These are phyloP conservation scores for Callyntrura guangdongensis DNA, from an alignment of 2,888 invertebrate genomes.

Conservation along the genomic window DNA sequence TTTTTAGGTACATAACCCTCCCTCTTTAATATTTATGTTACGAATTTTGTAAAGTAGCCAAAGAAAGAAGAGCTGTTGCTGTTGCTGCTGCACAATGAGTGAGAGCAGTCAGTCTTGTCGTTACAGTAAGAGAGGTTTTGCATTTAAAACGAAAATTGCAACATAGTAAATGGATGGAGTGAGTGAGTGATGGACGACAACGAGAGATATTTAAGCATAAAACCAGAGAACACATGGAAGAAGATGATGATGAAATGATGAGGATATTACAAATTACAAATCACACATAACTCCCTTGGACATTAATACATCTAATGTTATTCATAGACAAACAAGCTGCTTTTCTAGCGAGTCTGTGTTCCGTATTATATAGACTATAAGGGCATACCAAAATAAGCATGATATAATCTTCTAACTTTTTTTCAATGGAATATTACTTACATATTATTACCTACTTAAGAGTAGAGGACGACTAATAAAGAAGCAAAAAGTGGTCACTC, in stretches of 20 bases:
- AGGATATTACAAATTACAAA: neutral
- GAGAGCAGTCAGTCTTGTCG: too few species aligned
- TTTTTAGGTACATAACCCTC: too few species aligned
- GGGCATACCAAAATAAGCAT: slow-evolving; percentile 18
- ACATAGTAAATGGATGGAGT: too few species aligned
- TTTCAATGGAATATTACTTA: slow-evolving; percentile 22
- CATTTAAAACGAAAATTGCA: too few species aligned
- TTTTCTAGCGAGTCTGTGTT: neutral
- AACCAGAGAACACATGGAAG: neutral
- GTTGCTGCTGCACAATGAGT: too few species aligned
- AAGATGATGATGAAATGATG: neutral
- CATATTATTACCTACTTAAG: neutral
- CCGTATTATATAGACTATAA: neutral
- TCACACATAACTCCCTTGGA: neutral
- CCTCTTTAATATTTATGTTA: too few species aligned
- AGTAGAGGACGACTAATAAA: neutral
- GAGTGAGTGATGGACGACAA: too few species aligned
- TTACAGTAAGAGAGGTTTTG: too few species aligned
- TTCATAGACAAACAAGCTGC: too few species aligned
- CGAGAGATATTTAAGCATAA: neutral
- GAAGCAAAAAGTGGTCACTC: neutral
- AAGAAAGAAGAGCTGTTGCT: too few species aligned
- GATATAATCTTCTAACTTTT: slow-evolving; percentile 45
- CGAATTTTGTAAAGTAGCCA: too few species aligned
- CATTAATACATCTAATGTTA: neutral